Base-by-base conservation (phyloP, 1,140 invertebrate genomes). In the Brachionus koreanus region DNA sequence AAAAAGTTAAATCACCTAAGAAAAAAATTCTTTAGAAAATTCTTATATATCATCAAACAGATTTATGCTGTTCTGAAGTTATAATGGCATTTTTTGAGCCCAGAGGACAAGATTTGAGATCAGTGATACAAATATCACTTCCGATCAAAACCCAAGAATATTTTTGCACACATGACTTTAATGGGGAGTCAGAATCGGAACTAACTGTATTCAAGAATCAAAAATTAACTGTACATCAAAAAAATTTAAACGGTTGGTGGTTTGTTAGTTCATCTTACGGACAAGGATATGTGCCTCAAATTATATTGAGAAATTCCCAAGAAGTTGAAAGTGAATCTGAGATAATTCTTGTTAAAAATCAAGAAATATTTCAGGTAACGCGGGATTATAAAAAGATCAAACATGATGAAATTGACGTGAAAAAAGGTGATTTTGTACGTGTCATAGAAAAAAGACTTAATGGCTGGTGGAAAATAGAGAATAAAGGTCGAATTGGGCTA, bases 211-310 rank as follows among this genome's bases (percentile, higher is more conserved):
- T 12, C n/a, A 65, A 33, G 10, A 65, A 65, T 65, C 63, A 65
- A 65, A 37, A 33, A 33, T 19, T 65, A 5, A 35, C 12, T 33
- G 63, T 65, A 3, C 63, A 65, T 33, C 25, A 33, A n/a, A 65
- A 65, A 65, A 65, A 65, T 65, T 65, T 65, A 37, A 65, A 65
- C 29, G 63, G 63, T 12, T 65, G 63, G 63, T 65, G 63, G 63
- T 65, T 65, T 65, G 63, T 65, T 7, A 65, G 63, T n/a, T 65
- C 33, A 3, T 33, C 10, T n/a, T 33, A 16, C 16, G 33, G 25
- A 10, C 63, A 65, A 37, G 63, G 63, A 29, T 65, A 65, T 65
- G 63, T 65, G 13, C 63, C 63, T 4, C 63, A 37, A n/a, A 23
- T 5, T 65, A 25, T 65, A 13, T 65, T 65, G 23, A 65, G 29